phyloP scores from a whole-genome alignment of 2,888 invertebrate species.

The Leptopilina drosophilae region DNA sequence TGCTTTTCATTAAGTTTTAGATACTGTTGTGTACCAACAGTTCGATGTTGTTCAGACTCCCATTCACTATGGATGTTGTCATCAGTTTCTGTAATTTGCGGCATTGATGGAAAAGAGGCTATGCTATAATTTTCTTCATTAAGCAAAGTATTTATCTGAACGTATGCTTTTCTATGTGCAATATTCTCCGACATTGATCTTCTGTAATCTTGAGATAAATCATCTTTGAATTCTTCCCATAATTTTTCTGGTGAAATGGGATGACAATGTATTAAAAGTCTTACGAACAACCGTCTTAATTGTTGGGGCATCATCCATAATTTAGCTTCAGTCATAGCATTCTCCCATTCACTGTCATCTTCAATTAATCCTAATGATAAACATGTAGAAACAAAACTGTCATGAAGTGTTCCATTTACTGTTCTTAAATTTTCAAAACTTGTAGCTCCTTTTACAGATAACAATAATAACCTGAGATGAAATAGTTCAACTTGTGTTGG shows the following conservation, averaged over 20 bases:
- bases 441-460: constrained; percentile 61
- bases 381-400: constrained; percentile 46
- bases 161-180: no score
- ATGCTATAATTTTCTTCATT: constrained; percentile 24
- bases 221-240: no score
- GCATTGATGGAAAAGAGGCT: constrained; percentile 29
- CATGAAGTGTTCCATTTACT: constrained; percentile 59
- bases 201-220: no score
- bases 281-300: constrained; percentile 66
- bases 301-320: constrained; percentile 46
- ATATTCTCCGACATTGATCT: no score
- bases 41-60: constrained; percentile 10
- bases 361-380: no score
- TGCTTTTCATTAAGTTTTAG: constrained; percentile 42
- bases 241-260: constrained; percentile 31
- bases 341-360: neutral
- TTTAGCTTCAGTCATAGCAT: constrained; percentile 44
- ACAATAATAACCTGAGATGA: constrained; percentile 59
- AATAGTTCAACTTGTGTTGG: no score
- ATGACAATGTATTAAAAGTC: constrained; percentile 60
- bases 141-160: constrained; percentile 8
- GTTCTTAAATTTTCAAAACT: constrained; percentile 46
- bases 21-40: constrained; percentile 14
- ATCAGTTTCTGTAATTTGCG: neutral
- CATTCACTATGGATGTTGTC: constrained; percentile 10